A percentile compares a stretch with the other conserved stretches of the same genome.
Conservation (phyloP, 2,113 vertebrate genomes). For the Smithornis capensis region DNA sequence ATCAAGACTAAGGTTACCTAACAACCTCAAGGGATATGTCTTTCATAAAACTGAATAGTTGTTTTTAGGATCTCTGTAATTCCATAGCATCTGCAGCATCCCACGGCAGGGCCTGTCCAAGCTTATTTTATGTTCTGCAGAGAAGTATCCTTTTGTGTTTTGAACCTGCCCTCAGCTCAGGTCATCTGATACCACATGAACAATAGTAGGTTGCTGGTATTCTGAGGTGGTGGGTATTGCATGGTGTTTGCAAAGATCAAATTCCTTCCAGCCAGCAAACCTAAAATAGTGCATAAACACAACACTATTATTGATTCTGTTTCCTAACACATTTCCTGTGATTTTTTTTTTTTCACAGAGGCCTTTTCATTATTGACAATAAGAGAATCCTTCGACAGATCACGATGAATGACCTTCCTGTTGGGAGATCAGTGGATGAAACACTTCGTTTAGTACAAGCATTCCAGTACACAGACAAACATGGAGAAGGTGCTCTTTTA, state of each 20-base stretch:
- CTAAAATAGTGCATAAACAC: background rate
- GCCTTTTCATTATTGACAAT: constrained; percentile 94
- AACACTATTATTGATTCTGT: background rate
- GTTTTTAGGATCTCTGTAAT: background rate
- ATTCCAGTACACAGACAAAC: constrained; percentile 96
- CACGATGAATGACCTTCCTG: constrained; percentile 96
- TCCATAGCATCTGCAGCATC: background rate
- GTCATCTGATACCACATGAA: background rate
- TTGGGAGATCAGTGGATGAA: constrained; percentile 95
- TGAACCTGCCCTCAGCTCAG: background rate
- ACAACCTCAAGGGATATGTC: background rate
- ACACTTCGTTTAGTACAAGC: constrained; percentile 93
- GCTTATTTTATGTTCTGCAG: background rate
- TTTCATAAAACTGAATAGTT: background rate
- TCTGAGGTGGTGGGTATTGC: background rate
- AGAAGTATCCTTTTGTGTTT: background rate
- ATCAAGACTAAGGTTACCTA: background rate
- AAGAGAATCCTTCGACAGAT: constrained; percentile 93
- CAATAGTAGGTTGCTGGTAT: background rate
- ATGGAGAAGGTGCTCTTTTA: constrained; percentile 87
- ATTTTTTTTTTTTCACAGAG: constrained; percentile 74
- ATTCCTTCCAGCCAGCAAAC: background rate
- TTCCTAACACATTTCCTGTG: background rate
- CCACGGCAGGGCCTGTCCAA: background rate
- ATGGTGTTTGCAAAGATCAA: background rate